These are phyloP conservation scores for Coryphaenoides rupestris DNA, from an alignment of 2,113 vertebrate genomes.

Conservation along the genomic window DNA sequence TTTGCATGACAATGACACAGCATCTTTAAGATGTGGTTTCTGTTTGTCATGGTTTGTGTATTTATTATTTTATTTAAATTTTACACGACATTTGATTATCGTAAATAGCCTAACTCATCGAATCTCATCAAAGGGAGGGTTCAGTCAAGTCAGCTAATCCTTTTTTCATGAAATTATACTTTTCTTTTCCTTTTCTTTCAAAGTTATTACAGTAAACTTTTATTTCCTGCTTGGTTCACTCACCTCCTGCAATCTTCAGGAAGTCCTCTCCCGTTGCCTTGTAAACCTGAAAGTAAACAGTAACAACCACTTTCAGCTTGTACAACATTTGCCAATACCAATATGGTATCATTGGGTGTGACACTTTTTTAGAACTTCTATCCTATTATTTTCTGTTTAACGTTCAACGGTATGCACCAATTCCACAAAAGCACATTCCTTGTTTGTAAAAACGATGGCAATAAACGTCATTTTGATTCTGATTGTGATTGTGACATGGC, in stretches of 20 bases:
- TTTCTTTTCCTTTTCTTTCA: background rate
- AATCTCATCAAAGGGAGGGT: background rate
- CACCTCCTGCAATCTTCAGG: constrained; percentile 96
- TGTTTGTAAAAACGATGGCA: too few species aligned
- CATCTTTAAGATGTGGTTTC: background rate
- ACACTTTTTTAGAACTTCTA: too few species aligned
- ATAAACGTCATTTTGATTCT: too few species aligned
- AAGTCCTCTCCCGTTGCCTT: constrained; percentile 96
- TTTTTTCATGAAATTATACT: background rate
- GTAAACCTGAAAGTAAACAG: constrained; percentile 81
- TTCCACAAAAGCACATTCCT: too few species aligned
- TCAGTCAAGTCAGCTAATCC: background rate
- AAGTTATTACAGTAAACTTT: background rate
- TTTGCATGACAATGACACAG: background rate
- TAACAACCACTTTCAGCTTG: constrained; percentile 2
- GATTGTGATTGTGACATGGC: too few species aligned
- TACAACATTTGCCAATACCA: background rate
- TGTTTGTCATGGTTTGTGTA: too few species aligned
- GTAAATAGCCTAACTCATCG: background rate
- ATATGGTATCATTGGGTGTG: too few species aligned
- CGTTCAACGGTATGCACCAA: too few species aligned
- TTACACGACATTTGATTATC: too few species aligned
- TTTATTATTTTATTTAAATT: too few species aligned
- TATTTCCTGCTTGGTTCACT: constrained; percentile 37
- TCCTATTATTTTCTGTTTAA: too few species aligned